Percentiles rank a stretch among this genome's conserved stretches.
These are phyloP conservation scores for Cyphomyrmex costatus DNA, from an alignment of 1,140 invertebrate species.

Conservation along the genomic window DNA sequence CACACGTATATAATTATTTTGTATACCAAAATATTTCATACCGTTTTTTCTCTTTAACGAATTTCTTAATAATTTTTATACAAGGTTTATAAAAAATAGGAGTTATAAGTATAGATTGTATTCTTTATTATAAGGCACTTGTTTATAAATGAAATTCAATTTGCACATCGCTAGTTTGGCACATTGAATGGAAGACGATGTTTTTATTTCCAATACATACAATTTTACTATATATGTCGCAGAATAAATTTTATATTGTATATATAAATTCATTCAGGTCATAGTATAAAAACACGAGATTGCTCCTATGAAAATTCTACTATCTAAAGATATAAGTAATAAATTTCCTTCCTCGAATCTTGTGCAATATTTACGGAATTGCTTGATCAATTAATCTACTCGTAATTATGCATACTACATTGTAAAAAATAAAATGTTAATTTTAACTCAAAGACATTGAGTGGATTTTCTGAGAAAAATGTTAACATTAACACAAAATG, in stretches of 20 bases:
- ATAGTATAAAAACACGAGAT: conserved; percentile 43
- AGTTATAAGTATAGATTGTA: not conserved
- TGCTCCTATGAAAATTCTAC: conserved; percentile 6
- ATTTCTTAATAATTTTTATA: not conserved
- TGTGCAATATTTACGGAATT: conserved; percentile 10
- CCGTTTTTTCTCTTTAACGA: not conserved
- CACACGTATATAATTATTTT: too few relatives aligned
- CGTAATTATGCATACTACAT: conserved; percentile 22
- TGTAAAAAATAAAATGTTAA: too few relatives aligned
- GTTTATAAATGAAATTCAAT: conserved; percentile 50
- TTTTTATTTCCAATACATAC: not conserved
- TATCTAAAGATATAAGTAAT: conserved; percentile 14
- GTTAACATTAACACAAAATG: too few relatives aligned
- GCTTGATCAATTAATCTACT: conserved; percentile 37
- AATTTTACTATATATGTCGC: conserved; percentile 6
- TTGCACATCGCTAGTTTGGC: not conserved
- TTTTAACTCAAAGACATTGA: too few relatives aligned
- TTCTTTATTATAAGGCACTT: conserved; percentile 53
- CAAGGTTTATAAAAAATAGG: not conserved
- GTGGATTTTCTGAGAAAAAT: too few relatives aligned
- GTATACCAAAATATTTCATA: not conserved
- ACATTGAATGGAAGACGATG: not conserved
- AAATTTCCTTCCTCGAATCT: not conserved
- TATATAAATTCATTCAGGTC: conserved; percentile 20
- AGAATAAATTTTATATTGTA: conserved; percentile 16